Percentiles rank a stretch among this genome's conserved stretches.
These are phyloP conservation scores for Rhabdomys dilectus DNA, from an alignment of 2,113 vertebrate genomes.

Conservation along the genomic window DNA sequence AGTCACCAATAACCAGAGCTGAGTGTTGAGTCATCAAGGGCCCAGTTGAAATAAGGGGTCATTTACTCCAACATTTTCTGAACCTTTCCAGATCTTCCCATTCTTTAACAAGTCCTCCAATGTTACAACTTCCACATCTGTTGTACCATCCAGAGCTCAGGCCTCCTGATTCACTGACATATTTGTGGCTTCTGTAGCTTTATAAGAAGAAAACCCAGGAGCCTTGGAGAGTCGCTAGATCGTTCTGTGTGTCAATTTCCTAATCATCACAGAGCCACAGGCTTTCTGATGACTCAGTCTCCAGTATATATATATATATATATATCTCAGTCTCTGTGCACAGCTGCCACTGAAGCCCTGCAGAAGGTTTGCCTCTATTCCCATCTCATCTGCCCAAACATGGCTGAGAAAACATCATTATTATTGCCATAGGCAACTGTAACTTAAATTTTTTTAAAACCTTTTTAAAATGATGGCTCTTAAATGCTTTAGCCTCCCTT, in stretches of 20 bases:
- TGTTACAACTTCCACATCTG: background rate
- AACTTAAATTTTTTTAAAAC: too few relatives aligned
- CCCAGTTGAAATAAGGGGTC: too few relatives aligned
- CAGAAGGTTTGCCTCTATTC: background rate
- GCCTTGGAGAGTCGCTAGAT: background rate
- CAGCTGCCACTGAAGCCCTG: background rate
- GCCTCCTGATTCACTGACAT: background rate
- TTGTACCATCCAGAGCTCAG: background rate
- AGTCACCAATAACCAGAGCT: background rate
- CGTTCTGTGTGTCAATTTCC: background rate
- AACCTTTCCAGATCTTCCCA: background rate
- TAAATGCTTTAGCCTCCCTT: too few relatives aligned
- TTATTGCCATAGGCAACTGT: background rate
- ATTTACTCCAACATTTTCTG: background rate
- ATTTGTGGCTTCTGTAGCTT: background rate
- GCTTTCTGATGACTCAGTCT: background rate
- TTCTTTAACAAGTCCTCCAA: background rate
- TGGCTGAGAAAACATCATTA: background rate
- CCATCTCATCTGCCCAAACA: background rate
- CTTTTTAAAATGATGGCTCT: too few relatives aligned
- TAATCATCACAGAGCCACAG: background rate
- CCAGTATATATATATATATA: too few relatives aligned
- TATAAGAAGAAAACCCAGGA: background rate
- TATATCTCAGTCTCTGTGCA: too few relatives aligned
- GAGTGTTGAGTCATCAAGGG: background rate